Evolutionary conservation across 2,113 vertebrate species (phyloP), one percentile per base, ranked within the genome.

Genomic region (Vulpes vulpes): DNA sequence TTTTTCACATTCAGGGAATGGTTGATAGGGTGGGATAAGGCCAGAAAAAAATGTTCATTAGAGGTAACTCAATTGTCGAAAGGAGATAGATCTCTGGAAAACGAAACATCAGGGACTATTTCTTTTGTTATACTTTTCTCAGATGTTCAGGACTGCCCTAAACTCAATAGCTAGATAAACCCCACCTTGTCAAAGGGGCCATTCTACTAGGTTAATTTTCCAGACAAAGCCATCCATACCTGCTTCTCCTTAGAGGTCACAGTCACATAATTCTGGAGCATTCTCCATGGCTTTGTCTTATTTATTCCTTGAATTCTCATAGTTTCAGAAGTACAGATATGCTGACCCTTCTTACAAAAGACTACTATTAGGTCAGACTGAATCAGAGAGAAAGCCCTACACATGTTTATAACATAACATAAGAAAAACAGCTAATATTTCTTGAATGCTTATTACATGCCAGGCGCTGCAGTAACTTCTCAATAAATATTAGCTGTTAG

Each of bases 71-170:
- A 35, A 74, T 83, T 80, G 30, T 81, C 5, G 4, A 43, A 84
- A 94, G 74, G 67, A 95, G 91, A 87, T 11, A 65, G 23, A 93
- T 74, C 27, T 94, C 51, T 51, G 10, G 49, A 83, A 87, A 90
- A 30, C 73, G 89, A 71, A 79, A 67, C 12, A 79, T 92, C 23
- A 30, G 5, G n/a, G 3, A 38, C 19, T 65, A 30, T 71, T 90
- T 92, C 43, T 73, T 69, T 23, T 57, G 8, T 89, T 83, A 79
- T 32, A 71, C 5, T 79, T 60, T 79, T 3, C 16, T n/a, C 20
- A 15, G 23, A 9, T 82, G 38, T 32, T 80, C 57, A 78, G 5
- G 8, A 59, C 43, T 82, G 19, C 12, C 67, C 74, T 69, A 32
- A 95, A 82, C 11, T 15, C 78, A 73, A 84, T 53, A 71, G 38